phyloP scores from a whole-genome alignment of 2,888 invertebrate species.

The Cyrtodaria siliqua region DNA sequence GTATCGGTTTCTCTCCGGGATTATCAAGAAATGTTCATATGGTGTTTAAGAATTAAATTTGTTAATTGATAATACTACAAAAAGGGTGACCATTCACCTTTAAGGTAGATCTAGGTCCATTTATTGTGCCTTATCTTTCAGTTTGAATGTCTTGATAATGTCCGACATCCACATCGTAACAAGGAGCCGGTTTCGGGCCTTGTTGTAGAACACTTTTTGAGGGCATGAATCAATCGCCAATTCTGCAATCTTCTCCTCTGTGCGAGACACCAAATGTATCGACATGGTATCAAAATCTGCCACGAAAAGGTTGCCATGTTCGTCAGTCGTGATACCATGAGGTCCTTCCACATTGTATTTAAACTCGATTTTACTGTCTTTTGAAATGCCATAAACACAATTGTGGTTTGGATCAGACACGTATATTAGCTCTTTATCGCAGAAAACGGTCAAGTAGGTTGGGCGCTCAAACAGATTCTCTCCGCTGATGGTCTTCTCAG shows the following conservation, averaged over 20 bases:
- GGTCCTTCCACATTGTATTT: conserved; percentile 25
- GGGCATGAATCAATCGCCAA: background rate
- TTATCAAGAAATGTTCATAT: too few relatives aligned
- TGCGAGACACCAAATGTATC: background rate
- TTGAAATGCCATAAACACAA: conserved; percentile 20
- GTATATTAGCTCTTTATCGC: conserved; percentile 18
- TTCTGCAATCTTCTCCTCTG: background rate
- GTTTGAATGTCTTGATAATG: background rate
- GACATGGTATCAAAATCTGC: conserved; percentile 19
- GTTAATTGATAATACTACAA: too few relatives aligned
- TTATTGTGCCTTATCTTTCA: too few relatives aligned
- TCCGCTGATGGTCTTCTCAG: conserved; percentile 8
- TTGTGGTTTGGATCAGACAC: conserved; percentile 37
- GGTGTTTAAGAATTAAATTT: too few relatives aligned
- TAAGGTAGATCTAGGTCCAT: too few relatives aligned
- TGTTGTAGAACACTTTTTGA: conserved; percentile 9
- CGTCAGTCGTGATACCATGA: conserved; percentile 27
- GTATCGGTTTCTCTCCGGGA: too few relatives aligned
- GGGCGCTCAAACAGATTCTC: conserved; percentile 33
- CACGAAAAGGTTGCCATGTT: conserved; percentile 23
- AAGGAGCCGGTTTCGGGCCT: background rate
- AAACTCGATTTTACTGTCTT: conserved; percentile 11
- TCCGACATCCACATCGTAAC: background rate
- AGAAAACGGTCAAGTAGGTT: conserved; percentile 28
- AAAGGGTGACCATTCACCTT: too few relatives aligned